Evolutionary conservation across 2,113 vertebrate species (phyloP), one percentile per base, ranked within the genome.

Genomic region (Elephantulus edwardii): DNA sequence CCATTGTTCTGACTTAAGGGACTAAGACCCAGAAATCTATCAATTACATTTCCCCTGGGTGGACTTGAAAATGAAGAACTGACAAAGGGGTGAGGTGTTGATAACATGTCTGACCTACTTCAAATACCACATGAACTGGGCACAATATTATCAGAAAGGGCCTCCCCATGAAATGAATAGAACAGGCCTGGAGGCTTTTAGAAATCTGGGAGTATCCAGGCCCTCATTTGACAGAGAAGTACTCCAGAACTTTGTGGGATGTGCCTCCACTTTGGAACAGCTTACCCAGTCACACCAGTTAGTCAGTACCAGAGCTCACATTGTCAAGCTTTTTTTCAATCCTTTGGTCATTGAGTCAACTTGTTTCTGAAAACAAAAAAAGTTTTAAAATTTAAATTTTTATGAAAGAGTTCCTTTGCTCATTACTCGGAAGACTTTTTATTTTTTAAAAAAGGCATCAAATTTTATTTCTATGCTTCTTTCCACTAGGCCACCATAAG

Each of bases 61-160:
- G 11, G 74, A 50, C 40, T 6, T 71, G 22, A 60, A 64, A 60
- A 38, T 26, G 44, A 83, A 68, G 52, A 35, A 19, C 33, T 38
- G 68, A 83, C 75, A 33, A n/a, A 50, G 35, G 50, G 40, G 26
- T 86, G 12, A 2, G 0, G 33, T 30, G n/a, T 16, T 54, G 58
- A 35, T 62, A 38, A 40, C 80, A 78, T 24, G 2, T 74, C 33
- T 72, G 80, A 72, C 88, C 79, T 93, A 14, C 62, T 94, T 90
- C 71, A 56, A 33, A 7, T 62, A 28, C 26, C 30, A 4, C 20
- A 6, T n/a, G 62, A 81, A n/a, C 16, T 56, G 75, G 48, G 24
- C 52, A n/a, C 40, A 40, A 1, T 62, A 11, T 71, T 81, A 16
- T 38, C 17, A 52, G 70, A n/a, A 80, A 28, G 24, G 26, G 33